Percentiles rank a stretch among this genome's conserved stretches.
Conservation (phyloP, 2,888 invertebrate species). For the Cephus nigrinus region DNA sequence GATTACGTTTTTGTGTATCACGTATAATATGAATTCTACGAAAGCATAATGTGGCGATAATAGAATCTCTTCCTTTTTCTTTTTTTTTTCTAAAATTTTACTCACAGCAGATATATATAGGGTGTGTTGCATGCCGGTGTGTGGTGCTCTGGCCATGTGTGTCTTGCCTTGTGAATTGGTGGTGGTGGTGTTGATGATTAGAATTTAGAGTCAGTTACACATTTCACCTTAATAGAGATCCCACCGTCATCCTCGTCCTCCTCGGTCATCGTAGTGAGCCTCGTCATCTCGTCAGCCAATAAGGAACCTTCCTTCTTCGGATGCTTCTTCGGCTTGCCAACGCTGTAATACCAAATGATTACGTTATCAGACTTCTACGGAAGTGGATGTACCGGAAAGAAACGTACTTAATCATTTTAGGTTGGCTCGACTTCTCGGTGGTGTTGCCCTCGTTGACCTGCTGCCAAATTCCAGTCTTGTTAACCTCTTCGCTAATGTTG, state of each 20-base stretch:
- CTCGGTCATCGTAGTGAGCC: conserved; percentile 88
- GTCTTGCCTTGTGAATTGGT: conserved; percentile 43
- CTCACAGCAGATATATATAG: conserved; percentile 34
- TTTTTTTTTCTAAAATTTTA: background rate
- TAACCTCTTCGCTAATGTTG: conserved; percentile 93
- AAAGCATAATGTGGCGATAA: background rate
- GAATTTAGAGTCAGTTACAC: conserved; percentile 57
- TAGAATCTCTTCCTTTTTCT: background rate
- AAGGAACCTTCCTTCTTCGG: conserved; percentile 75
- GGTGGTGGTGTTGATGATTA: conserved; percentile 45
- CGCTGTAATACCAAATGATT: conserved; percentile 44
- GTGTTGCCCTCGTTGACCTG: conserved; percentile 82
- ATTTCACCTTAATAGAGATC: conserved; percentile 73
- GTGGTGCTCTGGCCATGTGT: conserved; percentile 58
- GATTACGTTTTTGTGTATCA: background rate
- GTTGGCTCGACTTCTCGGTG: conserved; percentile 61
- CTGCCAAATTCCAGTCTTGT: conserved; percentile 94
- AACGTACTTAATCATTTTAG: conserved; percentile 56
- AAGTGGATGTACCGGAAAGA: conserved; percentile 7
- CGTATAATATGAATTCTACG: background rate
- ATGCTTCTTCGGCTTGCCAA: conserved; percentile 77
- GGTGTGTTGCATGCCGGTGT: conserved; percentile 57
- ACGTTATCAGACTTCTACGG: conserved; percentile 36
- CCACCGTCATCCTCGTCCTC: conserved; percentile 79
- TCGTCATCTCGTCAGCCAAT: conserved; percentile 69